Evolutionary conservation across 2,888 invertebrate genomes (phyloP), one percentile per base, ranked within the genome.

Genomic region (Pandemis corylana): DNA sequence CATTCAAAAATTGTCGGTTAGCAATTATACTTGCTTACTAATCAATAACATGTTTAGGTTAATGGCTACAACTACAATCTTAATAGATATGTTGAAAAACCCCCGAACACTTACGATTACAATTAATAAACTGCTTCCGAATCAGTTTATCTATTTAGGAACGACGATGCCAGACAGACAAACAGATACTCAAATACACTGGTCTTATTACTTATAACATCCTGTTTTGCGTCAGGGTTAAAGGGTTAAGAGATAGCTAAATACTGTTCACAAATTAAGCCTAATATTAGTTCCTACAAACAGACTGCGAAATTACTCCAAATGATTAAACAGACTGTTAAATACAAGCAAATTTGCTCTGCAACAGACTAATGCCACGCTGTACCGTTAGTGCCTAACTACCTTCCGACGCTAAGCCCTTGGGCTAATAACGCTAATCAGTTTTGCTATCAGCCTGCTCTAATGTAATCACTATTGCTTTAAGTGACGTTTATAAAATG

Each of bases 341-440:
- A 15, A 64, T 42, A n/a, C 10, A 42, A 42, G 15, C 53, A 67
- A 7, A 9, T 51, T 36, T 5, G 66, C 20, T 66, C 36, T 13
- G 15, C 56, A 56, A 67, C 12, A 53, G 53, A 67, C 10, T 53
- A 42, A 42, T 5, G 4, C n/a, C 67, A 67, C 15, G 67, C 51
- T 56, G 7, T 20, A 67, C 41, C 53, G 41, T 67, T 67, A 67
- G 53, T 67, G 28, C 51, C 51, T 4, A 53, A 51, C 36, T 51
- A 53, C 42, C 67, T 36, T 15, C 67, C 15, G 10, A 42, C n/a
- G 41, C 36, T 51, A 41, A 66, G 7, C 36, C n/a, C 15, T 15
- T 0, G 3, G 20, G 20, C 53, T 67, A 67, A 56, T 67, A 53
- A 67, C 51, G 53, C 41, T 56, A 66, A 28, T 49, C 65, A 53